Evolutionary conservation across 35 echinoderm and acorn worm genomes (phyloP), one percentile per base, ranked within the genome.

Genomic region (Stichopus chloronotus): DNA sequence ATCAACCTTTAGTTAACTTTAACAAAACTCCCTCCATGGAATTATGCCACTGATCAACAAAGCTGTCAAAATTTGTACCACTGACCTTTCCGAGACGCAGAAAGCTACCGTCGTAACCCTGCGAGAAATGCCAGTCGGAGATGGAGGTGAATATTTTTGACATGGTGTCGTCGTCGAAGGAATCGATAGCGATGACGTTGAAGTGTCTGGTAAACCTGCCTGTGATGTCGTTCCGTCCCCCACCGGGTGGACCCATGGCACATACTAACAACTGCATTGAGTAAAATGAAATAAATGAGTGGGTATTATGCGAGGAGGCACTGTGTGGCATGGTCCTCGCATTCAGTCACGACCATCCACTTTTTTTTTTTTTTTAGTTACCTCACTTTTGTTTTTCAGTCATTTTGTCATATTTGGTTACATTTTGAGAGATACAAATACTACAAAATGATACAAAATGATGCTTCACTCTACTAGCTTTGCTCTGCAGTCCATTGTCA

Each of bases 91-190:
- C 97, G 5, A 96, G 89, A 22, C 97, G 55, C 14, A 72, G 22
- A 81, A 99, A 99, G 11, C 95, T 88, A 4, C 90, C 92, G 71
- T 99, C 97, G 54, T 94, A 98, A 25, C 97, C 97, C 65, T 96
- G 91, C 17, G 91, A 84, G 56, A 95, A 99, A 76, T 99, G 93
- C 97, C 97, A 99, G 76, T 99, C 97, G 17, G 93, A 76, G 60
- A 99, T 99, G 9, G 92, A 58, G 4, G 95, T 96, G 94, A 99
- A 99, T 84, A 99, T 99, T 81, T 90, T 96, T 5, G 95, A 94
- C 97, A 99, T 99, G 22, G 97, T 99, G 6, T 94, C 93, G 81
- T 99, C 97, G 71, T 99, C 97, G 87, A 99, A 99, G 0, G 95
- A 96, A 57, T 99, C 97, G 78, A 99, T 99, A 55, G 97, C 87